Evolutionary conservation across 2,113 vertebrate species (phyloP), one percentile per base, ranked within the genome.

Genomic region (Atrichornis clamosus): DNA sequence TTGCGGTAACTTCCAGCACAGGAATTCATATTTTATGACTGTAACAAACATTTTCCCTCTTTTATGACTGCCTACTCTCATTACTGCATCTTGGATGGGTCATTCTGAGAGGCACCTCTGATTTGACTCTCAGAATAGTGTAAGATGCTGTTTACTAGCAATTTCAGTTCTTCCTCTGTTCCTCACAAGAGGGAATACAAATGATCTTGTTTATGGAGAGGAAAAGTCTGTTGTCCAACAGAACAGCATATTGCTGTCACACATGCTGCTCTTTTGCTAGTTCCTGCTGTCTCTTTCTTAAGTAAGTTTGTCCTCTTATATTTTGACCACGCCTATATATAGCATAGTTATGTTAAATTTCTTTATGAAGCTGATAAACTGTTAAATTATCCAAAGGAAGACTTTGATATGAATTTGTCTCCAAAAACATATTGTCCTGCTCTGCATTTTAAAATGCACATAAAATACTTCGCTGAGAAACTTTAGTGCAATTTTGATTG

Each of bases 1-100:
- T 98, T 96, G 98, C 97, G 98, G 98, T 99, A 98, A 98, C 97
- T 97, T 97, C 94, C 94, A 96, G 85, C 94, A 87, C 86, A 95
- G 83, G 92, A 97, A 97, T 96, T 95, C 69, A 5, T 97, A 82
- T 79, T 97, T 87, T 97, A 28, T 96, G 91, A 92, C 92, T 97
- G 76, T 96, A 84, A 96, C 97, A 94, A 95, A 91, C 73, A 95
- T 96, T 96, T 95, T 97, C 84, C 77, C 65, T 79, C 84, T 93
- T 97, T 82, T 97, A 87, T 79, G 94, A 62, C 80, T 96, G 77
- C 64, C 79, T 95, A 26, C 80, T 97, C 55, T 77, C 13, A 16
- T 95, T 95, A 68, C 56, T 91, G 16, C 52, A 19, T 90, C 69
- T 91, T 92, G 70, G 93, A 97, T 42, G 75, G 95, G 80, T 96